These are phyloP conservation scores for Hormiphora californensis DNA, from an alignment of 37 sponge, comb jelly and placozoan species.

Conservation along the genomic window DNA sequence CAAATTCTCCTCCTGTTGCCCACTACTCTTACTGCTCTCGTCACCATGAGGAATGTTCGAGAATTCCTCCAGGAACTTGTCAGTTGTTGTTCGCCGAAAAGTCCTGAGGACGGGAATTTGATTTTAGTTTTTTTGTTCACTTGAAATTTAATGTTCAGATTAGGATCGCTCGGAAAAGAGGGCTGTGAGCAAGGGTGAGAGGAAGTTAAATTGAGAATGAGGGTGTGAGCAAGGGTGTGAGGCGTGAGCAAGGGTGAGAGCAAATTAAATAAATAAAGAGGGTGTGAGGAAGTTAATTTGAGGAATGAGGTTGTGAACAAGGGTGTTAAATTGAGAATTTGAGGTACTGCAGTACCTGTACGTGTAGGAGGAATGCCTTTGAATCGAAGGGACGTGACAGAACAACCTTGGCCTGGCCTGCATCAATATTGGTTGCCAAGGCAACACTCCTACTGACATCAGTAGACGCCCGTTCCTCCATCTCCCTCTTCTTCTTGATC, in stretches of 20 bases:
- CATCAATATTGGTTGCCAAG: neutral
- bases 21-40: neutral
- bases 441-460: neutral
- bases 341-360: neutral
- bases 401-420: neutral
- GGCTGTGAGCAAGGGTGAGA: too few relatives aligned
- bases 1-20: neutral
- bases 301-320: too few relatives aligned
- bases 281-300: too few relatives aligned
- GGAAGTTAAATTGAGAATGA: too few relatives aligned
- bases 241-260: too few relatives aligned
- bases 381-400: conserved; percentile 15
- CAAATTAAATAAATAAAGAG: too few relatives aligned
- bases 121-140: too few relatives aligned
- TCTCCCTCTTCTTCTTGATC: neutral
- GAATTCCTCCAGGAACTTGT: conserved; percentile 39
- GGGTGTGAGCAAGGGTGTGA: too few relatives aligned
- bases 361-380: neutral
- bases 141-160: too few relatives aligned
- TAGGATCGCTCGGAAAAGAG: too few relatives aligned
- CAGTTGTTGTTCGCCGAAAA: conserved; percentile 29
- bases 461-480: neutral
- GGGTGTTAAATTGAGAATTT: neutral
- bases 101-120: neutral
- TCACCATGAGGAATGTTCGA: conserved; percentile 33